Base-by-base conservation (phyloP, 1,140 invertebrate genomes). In the Pseudomyrmex concolor region DNA sequence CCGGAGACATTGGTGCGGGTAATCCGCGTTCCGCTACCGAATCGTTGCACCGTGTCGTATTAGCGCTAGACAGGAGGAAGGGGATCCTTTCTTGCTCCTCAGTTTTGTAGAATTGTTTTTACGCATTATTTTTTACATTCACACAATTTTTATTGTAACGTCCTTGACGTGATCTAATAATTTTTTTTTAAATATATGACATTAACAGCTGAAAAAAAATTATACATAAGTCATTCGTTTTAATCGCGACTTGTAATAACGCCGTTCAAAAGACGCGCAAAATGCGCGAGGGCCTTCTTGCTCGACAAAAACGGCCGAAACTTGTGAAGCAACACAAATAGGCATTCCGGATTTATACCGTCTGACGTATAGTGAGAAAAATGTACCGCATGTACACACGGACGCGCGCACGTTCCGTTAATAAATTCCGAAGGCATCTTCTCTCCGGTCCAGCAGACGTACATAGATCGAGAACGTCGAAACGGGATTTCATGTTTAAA, bases 401-500 rank as follows among this genome's bases (percentile, higher is more conserved):
- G 48, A 13, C 15, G 13, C 57, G 22, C 43, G 34, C 45, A 34
- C 50, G 34, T 86, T 86, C 77, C 45, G 51, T 86, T 86, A 86
- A 86, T 71, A 63, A 51, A 70, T 85, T 82, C 43, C 51, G 22
- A 55, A 85, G 48, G 68, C 80, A 77, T 83, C 63, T 19, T 83
- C 54, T 80, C 64, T 72, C 48, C 51, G 45, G 77, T 89, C 72
- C 85, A 80, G 62, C 48, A 77, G 60, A 70, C 71, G 54, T 72
- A 70, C 71, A 48, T 72, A 78, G 83, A 89, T 87, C 76, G 88
- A 67, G 83, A 87, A 87, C 70, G 80, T 85, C 84, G 71, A 87
- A 89, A 89, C 88, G 84, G 88, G 80, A 87, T 87, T 89, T 89
- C 76, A 78, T 54, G 86, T 89, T 86, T 77, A 74, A 78, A 68